phyloP scores from a whole-genome alignment of 2,113 vertebrate genomes.

The Callospermophilus lateralis region DNA sequence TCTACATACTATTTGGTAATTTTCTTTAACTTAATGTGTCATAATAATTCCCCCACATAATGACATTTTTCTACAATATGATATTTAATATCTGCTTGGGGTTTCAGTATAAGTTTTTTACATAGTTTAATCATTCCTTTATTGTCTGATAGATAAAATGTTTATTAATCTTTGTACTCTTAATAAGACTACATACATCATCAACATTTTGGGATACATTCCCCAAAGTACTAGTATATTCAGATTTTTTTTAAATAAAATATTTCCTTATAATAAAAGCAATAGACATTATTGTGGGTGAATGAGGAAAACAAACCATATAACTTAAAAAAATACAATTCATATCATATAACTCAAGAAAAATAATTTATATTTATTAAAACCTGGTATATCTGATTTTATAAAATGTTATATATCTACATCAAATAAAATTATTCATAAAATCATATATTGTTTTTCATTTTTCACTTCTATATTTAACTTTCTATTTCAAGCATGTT shows the following conservation, averaged over 20 bases:
- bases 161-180: background rate
- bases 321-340: background rate
- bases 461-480: background rate
- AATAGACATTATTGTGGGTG: slow-evolving; percentile 28
- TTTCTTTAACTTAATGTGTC: slow-evolving; percentile 38
- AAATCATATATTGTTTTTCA: background rate
- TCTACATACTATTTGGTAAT: background rate
- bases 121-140: background rate
- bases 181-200: background rate
- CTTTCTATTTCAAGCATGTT: background rate
- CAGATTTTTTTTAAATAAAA: slow-evolving; percentile 11
- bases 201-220: background rate
- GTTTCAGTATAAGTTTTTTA: slow-evolving; percentile 13
- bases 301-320: background rate
- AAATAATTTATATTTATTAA: background rate
- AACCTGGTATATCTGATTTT: background rate
- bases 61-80: slow-evolving; percentile 34
- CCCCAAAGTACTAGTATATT: background rate
- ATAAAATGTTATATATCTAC: background rate
- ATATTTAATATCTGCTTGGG: background rate
- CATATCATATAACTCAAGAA: background rate
- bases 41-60: background rate
- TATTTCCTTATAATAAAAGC: slow-evolving; percentile 21
- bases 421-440: background rate
- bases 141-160: slow-evolving; percentile 13